Evolutionary conservation across 2,888 invertebrate species (phyloP), one percentile per base, ranked within the genome.

Genomic region (Stictocephala bisonia): DNA sequence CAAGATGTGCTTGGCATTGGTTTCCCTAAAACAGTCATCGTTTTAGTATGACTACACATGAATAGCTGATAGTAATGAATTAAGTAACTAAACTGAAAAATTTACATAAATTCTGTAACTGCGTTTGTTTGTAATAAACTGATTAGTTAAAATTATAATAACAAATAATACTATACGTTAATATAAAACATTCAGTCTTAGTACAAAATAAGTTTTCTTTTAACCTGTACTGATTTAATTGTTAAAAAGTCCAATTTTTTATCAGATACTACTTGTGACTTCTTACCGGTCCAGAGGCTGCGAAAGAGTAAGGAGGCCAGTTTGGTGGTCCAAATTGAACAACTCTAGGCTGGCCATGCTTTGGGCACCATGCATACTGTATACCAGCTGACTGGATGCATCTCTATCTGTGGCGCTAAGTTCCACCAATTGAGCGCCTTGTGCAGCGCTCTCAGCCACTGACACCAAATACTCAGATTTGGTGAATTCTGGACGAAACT

Each of bases 311-410:
- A 90, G 87, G 80, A 87, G 88, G 20, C 94, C 96, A 48, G 90
- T 90, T 68, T 91, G 87, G 67, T 94, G 93, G 85, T 95, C 93
- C 73, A 96, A 89, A 67, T 91, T 89, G 84, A 96, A 96, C 77
- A 93, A 89, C 67, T 88, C 85, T 67, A 91, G 84, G 3, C 93
- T 93, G 40, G 89, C 85, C 79, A 91, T 88, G 84, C 91, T 90
- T 81, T 92, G 90, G 11, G 93, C 90, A 0, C 91, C 90, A 83
- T 91, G 91, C 71, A 96, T 83, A 53, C 93, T 93, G 85, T 92
- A 96, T 82, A 95, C 91, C 72, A 96, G 87, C 75, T 92, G 91
- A 71, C 86, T 86, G 76, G 87, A 86, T 73, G 85, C 84, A 79
- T 91, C 93, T 74, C 86, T 85, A 82, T 93, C 93, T 4, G 87